These are phyloP conservation scores for Pammene aurita DNA, from an alignment of 2,888 invertebrate genomes.

Conservation along the genomic window DNA sequence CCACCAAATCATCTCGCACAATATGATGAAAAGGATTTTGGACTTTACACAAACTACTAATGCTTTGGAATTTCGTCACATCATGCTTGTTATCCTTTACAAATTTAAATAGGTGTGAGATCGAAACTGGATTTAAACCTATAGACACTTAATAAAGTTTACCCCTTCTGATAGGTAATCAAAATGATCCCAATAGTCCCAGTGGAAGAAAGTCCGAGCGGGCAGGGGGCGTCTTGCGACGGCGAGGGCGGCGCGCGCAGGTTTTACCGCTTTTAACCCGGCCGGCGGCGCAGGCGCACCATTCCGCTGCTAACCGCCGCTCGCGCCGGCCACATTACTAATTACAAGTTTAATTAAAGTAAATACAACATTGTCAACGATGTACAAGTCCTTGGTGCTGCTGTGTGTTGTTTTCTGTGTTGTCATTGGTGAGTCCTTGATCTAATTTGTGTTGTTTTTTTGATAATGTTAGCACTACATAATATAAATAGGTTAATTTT, in stretches of 20 bases:
- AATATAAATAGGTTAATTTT: too few species aligned
- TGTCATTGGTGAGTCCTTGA: constrained; percentile 67
- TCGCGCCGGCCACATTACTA: constrained; percentile 56
- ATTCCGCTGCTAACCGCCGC: constrained; percentile 66
- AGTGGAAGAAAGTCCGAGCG: constrained; percentile 32
- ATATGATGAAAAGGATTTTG: too few species aligned
- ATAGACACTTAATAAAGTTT: background rate
- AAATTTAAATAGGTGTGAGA: too few species aligned
- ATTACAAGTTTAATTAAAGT: constrained; percentile 43
- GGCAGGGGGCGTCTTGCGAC: constrained; percentile 39
- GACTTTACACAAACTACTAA: too few species aligned
- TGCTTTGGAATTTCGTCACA: too few species aligned
- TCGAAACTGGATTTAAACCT: too few species aligned
- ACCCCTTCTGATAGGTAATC: background rate
- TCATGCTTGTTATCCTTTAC: too few species aligned
- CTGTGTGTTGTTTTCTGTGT: constrained; percentile 71
- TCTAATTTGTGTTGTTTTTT: constrained; percentile 19
- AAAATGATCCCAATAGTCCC: background rate
- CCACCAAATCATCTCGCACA: too few species aligned
- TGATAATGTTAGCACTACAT: too few species aligned
- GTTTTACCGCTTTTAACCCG: constrained; percentile 70
- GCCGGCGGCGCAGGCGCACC: constrained; percentile 67
- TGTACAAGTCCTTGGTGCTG: constrained; percentile 70
- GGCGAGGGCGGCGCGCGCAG: constrained; percentile 55
- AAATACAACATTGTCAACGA: constrained; percentile 49